Conservation (phyloP, 1,140 invertebrate genomes). For the Ectropis grisescens region DNA sequence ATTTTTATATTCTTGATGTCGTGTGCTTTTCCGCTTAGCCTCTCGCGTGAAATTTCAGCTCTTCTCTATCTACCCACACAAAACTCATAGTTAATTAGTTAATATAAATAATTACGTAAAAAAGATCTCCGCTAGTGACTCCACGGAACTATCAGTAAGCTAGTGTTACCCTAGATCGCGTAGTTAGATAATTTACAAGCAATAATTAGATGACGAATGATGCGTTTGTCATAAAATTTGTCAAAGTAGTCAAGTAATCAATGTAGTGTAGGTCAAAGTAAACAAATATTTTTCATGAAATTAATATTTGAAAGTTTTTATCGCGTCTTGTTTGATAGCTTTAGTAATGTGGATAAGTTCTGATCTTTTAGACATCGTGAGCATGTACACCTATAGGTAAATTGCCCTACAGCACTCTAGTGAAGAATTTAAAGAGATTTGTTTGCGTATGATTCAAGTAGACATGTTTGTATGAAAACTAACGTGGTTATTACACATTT, state of each 20-base stretch:
- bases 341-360: slow-evolving; percentile 38
- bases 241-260: slow-evolving; percentile 30
- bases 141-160: slow-evolving; percentile 1
- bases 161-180: not conserved
- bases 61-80: too few species aligned
- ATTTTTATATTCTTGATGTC: slow-evolving; percentile 27
- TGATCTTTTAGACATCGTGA: not conserved
- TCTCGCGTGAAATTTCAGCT: too few species aligned
- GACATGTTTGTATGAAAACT: slow-evolving; percentile 10
- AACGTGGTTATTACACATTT: too few species aligned
- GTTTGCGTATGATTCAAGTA: slow-evolving; percentile 23
- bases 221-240: slow-evolving; percentile 45
- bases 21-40: slow-evolving; percentile 19
- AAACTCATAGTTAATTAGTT: too few species aligned
- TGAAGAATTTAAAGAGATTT: slow-evolving; percentile 14
- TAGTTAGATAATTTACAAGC: slow-evolving; percentile 52
- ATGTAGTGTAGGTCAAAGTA: too few species aligned
- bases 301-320: slow-evolving; percentile 23
- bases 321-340: slow-evolving; percentile 19
- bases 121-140: not conserved
- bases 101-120: too few species aligned
- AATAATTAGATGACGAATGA: slow-evolving; percentile 50
- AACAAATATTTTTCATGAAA: slow-evolving; percentile 11
- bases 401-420: too few species aligned
- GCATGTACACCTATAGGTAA: too few species aligned